These are phyloP conservation scores for Apus apus DNA, from an alignment of 2,113 vertebrate genomes.

Conservation along the genomic window DNA sequence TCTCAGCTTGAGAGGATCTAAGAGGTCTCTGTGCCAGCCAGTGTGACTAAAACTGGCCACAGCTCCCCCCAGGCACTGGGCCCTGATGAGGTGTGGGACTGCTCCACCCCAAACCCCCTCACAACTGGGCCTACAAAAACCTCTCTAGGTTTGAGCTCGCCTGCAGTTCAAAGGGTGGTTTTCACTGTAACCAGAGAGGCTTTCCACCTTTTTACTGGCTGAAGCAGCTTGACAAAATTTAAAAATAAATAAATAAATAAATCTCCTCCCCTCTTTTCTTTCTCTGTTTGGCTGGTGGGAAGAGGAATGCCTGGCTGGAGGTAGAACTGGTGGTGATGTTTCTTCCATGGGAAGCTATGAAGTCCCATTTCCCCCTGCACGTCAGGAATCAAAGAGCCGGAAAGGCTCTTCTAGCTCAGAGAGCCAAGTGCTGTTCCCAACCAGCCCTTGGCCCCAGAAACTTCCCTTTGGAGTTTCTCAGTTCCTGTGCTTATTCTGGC, in stretches of 20 bases:
- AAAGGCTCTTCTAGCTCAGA: background rate
- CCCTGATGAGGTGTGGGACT: background rate
- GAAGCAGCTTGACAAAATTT: background rate
- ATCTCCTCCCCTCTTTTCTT: background rate
- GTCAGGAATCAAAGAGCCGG: conserved; percentile 19
- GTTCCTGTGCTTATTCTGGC: conserved; percentile 62
- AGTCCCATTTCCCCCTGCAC: background rate
- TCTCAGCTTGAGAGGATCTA: background rate
- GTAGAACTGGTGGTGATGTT: background rate
- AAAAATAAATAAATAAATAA: too few species aligned
- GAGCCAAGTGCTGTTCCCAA: background rate
- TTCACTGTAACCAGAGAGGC: conserved; percentile 26
- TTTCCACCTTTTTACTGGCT: background rate
- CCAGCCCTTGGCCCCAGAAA: background rate
- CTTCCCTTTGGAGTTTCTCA: conserved; percentile 28
- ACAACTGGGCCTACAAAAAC: background rate
- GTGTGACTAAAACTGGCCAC: background rate
- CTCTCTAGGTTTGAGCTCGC: background rate
- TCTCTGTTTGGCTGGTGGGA: background rate
- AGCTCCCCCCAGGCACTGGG: background rate
- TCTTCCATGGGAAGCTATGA: background rate
- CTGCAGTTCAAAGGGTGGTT: background rate
- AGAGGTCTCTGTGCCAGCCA: background rate
- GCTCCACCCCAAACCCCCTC: background rate
- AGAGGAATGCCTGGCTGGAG: background rate